Percentiles rank a stretch among this genome's conserved stretches.
These are phyloP conservation scores for Notothenia rossii DNA, from an alignment of 2,113 vertebrate species.

Conservation along the genomic window DNA sequence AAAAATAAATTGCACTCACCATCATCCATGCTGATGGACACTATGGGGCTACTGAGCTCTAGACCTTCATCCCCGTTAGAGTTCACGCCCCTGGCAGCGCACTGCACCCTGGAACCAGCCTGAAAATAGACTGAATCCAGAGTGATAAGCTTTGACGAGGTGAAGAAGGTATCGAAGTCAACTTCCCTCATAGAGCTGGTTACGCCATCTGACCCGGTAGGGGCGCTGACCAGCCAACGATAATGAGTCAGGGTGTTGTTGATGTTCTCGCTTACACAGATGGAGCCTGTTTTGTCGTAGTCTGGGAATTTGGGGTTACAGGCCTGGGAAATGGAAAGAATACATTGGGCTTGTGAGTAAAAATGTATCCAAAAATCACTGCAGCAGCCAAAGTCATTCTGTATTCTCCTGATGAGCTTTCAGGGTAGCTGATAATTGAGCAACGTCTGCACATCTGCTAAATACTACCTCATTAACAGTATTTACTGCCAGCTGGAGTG, in stretches of 20 bases:
- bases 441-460: slow-evolving; percentile 13
- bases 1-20: slow-evolving; percentile 80
- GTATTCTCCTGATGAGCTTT: slow-evolving; percentile 12
- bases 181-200: slow-evolving; percentile 94
- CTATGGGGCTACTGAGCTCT: slow-evolving; percentile 88
- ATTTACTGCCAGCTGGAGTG: slow-evolving; percentile 12
- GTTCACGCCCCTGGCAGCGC: slow-evolving; percentile 92
- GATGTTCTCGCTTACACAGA: slow-evolving; percentile 93
- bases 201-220: slow-evolving; percentile 89
- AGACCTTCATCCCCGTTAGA: slow-evolving; percentile 90
- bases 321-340: slow-evolving; percentile 82
- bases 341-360: background rate
- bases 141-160: slow-evolving; percentile 93
- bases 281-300: slow-evolving; percentile 92
- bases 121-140: slow-evolving; percentile 97
- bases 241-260: slow-evolving; percentile 92
- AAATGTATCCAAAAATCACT: background rate
- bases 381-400: slow-evolving; percentile 8
- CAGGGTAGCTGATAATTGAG: slow-evolving; percentile 17
- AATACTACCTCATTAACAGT: slow-evolving; percentile 19
- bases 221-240: slow-evolving; percentile 94
- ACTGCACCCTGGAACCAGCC: slow-evolving; percentile 93
- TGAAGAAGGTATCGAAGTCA: slow-evolving; percentile 96
- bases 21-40: slow-evolving; percentile 87
- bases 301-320: slow-evolving; percentile 94